Evolutionary conservation across 2,113 vertebrate genomes (phyloP).

Genomic region (Tragelaphus imberbis): DNA sequence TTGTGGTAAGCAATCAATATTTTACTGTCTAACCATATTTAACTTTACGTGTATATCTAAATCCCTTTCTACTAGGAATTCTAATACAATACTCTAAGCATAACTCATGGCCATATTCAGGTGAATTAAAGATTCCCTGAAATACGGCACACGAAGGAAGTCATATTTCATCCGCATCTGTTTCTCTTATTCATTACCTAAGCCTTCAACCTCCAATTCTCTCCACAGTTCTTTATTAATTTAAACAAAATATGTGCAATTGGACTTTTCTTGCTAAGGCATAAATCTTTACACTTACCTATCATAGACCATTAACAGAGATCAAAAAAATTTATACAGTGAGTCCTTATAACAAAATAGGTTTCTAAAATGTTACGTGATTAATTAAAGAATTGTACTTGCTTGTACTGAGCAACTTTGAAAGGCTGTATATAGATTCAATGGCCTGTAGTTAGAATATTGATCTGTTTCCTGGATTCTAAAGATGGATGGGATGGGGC

Average conservation of each 20-base stretch:
- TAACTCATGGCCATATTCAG: conserved; percentile 74
- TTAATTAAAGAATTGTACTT: conserved; percentile 41
- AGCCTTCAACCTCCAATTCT: conserved; percentile 69
- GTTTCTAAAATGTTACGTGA: conserved; percentile 27
- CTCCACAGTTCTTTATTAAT: conserved; percentile 61
- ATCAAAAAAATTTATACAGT: not conserved
- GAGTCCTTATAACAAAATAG: not conserved
- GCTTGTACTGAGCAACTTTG: not conserved
- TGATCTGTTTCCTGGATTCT: conserved; percentile 22
- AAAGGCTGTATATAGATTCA: conserved; percentile 36
- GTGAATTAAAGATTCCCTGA: conserved; percentile 78
- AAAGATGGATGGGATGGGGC: conserved; percentile 12
- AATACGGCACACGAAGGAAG: conserved; percentile 70
- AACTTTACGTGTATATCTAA: conserved; percentile 76
- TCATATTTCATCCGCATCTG: conserved; percentile 76
- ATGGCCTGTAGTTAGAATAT: conserved; percentile 1
- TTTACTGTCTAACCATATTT: conserved; percentile 75
- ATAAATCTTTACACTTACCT: conserved; percentile 59
- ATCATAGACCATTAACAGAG: conserved; percentile 30
- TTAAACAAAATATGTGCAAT: conserved; percentile 72
- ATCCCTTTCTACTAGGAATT: conserved; percentile 75
- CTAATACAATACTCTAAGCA: conserved; percentile 69
- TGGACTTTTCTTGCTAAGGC: conserved; percentile 33
- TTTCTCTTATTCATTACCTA: conserved; percentile 77
- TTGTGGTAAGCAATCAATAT: conserved; percentile 79